Conservation (phyloP, 37 sponge, comb jelly and placozoan genomes). For the Aplysina aerophoba region DNA sequence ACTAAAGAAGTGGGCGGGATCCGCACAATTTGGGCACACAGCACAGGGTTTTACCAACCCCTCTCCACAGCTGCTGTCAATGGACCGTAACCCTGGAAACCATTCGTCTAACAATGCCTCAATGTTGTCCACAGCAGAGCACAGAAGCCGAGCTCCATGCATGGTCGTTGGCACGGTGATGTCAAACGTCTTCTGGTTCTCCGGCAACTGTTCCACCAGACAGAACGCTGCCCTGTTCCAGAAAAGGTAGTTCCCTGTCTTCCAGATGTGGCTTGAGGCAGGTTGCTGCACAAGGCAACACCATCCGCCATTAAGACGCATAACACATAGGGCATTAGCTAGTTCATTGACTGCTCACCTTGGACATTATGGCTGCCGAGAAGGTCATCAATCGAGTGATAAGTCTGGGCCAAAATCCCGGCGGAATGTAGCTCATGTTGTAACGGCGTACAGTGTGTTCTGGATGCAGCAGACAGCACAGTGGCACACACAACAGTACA, state of each 20-base stretch:
- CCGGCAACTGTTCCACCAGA: constrained; percentile 36
- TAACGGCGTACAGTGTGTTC: constrained; percentile 70
- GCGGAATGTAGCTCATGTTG: constrained; percentile 80
- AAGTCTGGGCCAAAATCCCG: constrained; percentile 85
- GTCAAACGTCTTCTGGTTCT: constrained; percentile 32
- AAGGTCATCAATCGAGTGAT: constrained; percentile 69
- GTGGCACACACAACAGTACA: too few relatives aligned
- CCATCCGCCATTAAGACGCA: not conserved
- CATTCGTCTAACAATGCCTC: constrained; percentile 81
- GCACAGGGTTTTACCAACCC: constrained; percentile 45
- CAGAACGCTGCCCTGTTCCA: constrained; percentile 58
- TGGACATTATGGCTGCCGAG: constrained; percentile 8
- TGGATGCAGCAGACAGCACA: not conserved
- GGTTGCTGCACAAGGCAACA: not conserved
- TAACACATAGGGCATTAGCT: not conserved
- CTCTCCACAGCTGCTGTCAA: constrained; percentile 42
- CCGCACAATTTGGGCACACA: constrained; percentile 67
- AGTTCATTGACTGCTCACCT: not conserved
- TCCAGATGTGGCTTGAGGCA: constrained; percentile 26
- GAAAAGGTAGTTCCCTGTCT: constrained; percentile 50
- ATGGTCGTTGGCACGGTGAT: constrained; percentile 58
- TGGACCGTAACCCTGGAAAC: constrained; percentile 72
- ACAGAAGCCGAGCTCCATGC: constrained; percentile 47
- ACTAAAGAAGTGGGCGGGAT: constrained; percentile 1
- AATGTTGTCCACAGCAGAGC: constrained; percentile 71